These are phyloP conservation scores for Novumbra hubbsi DNA, from an alignment of 2,797 vertebrate genomes.

Conservation along the genomic window DNA sequence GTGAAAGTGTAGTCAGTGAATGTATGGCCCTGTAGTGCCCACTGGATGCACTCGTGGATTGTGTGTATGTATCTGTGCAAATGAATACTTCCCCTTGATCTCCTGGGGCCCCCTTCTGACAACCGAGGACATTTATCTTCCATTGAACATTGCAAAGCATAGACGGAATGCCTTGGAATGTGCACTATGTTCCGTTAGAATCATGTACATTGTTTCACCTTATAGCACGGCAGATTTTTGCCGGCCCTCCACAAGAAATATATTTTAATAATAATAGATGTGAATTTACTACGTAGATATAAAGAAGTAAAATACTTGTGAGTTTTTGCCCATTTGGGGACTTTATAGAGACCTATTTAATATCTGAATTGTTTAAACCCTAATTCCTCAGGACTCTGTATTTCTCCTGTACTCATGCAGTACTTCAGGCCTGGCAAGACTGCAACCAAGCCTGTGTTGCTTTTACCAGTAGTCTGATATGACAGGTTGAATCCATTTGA, in stretches of 20 bases:
- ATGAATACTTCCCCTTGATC: conserved; percentile 40
- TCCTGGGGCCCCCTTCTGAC: conserved; percentile 55
- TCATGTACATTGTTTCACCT: conserved; percentile 77
- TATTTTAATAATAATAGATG: conserved; percentile 74
- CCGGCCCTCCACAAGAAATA: conserved; percentile 61
- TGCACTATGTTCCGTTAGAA: conserved; percentile 86
- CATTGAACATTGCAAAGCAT: conserved; percentile 68
- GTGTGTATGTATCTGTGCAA: conserved; percentile 5
- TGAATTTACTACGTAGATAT: conserved; percentile 60
- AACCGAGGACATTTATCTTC: conserved; percentile 74
- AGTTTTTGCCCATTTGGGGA: conserved; percentile 42
- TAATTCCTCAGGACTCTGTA: conserved; percentile 45
- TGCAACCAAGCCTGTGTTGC: conserved; percentile 30
- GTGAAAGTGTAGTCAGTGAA: conserved; percentile 52
- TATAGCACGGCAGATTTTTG: conserved; percentile 69
- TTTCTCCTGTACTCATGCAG: conserved; percentile 44
- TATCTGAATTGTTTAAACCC: conserved; percentile 50
- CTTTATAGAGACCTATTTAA: conserved; percentile 47
- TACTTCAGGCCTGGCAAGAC: conserved; percentile 26
- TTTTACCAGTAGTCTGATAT: conserved; percentile 30
- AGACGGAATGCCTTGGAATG: conserved; percentile 81
- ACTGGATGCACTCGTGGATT: conserved; percentile 44
- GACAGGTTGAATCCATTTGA: conserved; percentile 26
- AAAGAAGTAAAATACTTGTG: conserved; percentile 40
- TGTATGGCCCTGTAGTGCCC: conserved; percentile 51